Evolutionary conservation across 2,113 vertebrate species (phyloP).

Genomic region (Megaceryle maxima): DNA sequence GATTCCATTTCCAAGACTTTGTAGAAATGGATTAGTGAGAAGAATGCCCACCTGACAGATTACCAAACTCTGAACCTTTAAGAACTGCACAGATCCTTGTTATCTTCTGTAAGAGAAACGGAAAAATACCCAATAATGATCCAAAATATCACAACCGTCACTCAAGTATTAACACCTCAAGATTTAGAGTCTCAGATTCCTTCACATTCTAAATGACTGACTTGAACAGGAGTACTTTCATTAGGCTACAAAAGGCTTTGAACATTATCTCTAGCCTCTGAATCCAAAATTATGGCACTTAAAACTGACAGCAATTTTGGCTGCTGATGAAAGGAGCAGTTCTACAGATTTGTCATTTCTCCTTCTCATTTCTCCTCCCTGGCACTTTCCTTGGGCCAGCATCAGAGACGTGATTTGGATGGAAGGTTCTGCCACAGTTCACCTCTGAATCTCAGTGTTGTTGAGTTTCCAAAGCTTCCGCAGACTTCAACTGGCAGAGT

Average conservation of each 20-base stretch:
- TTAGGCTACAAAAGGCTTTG: not conserved
- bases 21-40: not conserved
- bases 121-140: not conserved
- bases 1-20: not conserved
- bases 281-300: constrained; percentile 1
- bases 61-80: not conserved
- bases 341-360: not conserved
- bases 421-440: not conserved
- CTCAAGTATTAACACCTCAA: not conserved
- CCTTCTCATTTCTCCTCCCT: not conserved
- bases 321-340: not conserved
- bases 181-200: not conserved
- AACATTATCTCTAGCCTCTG: not conserved
- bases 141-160: not conserved
- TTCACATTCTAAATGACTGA: not conserved
- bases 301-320: not conserved
- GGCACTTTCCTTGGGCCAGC: not conserved
- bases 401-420: not conserved
- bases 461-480: not conserved
- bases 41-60: not conserved
- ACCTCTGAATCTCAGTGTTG: not conserved
- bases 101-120: not conserved
- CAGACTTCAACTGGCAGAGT: not conserved
- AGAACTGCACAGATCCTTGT: not conserved
- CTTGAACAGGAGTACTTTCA: not conserved